Evolutionary conservation across 1,140 invertebrate species (phyloP), one percentile per base, ranked within the genome.

Genomic region (Hyles euphorbiae): DNA sequence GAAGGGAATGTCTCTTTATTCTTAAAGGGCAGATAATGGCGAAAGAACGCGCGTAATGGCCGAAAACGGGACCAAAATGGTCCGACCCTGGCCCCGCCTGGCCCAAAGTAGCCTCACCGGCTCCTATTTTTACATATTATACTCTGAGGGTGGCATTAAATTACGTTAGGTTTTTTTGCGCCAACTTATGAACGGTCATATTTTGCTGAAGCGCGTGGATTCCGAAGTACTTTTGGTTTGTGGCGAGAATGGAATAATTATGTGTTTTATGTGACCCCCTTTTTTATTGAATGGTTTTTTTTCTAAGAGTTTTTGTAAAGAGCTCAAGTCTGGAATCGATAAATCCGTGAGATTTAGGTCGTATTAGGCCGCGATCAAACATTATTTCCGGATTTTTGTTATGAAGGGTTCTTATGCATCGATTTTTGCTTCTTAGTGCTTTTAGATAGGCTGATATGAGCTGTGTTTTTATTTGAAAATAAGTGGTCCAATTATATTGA

Each of bases 101-200:
- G 63, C 65, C 66, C 59, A 65, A 69, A 63, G 56, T 72, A 63
- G 74, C 58, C 72, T 65, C 71, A 63, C 65, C 65, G 33, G 54
- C 49, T 57, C 56, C 40, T 71, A 78, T 81, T 81, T 86, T 83
- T 83, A 84, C 78, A 83, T 83, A 82, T 83, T 80, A 78, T 76
- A 74, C 72, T 72, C 72, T 22, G 59, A 57, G 65, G 70, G 66
- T 63, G 64, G 74, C 77, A 77, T 80, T 83, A 83, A 83, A 83
- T 83, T 86, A 86, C 70, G 58, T 58, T 49, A 73, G 75, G 72
- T 76, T 84, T 83, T 40, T 76, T 82, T 76, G 58, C 50, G 60
- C 45, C 67, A 69, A 70, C 61, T 81, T 82, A 83, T 80, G 78
- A 74, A 70, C 69, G 62, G 80, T 72, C 78, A 83, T 87, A 84